Evolutionary conservation across 37 sponge, comb jelly and placozoan species (phyloP), one percentile per base, ranked within the genome.

Genomic region (Geodia barretti): DNA sequence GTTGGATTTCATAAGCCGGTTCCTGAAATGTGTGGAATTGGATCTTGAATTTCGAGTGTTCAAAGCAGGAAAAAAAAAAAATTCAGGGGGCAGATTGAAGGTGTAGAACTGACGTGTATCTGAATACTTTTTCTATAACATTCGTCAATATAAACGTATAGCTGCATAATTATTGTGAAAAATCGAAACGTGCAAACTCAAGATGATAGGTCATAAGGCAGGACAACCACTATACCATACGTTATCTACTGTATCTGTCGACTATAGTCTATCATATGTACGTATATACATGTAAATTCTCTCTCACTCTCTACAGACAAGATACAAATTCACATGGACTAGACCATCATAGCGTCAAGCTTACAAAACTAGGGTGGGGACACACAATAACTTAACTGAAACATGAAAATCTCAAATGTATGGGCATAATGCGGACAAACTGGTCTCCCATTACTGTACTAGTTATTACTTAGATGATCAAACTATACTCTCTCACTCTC

Each of bases 21-120:
- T 91, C 32, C 42, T 91, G 26, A 28, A 61, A 62, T 24, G 72
- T 40, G 87, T 86, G 39, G 92, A 91, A 39, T 68, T 82, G 67
- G 84, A 91, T 30, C 47, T 91, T n/a, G n/a, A n/a, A n/a, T n/a
- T n/a, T n/a, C n/a, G 62, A 29, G 69, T 30, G 36, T 91, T 24
- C 60, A 82, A 9, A 5, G 30, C 32, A 32, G 26, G 34, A 66
- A 47, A 8, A 58, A 74, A 19, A 62, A 42, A 30, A 78, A 64
- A 39, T 87, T 91, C 9, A 66, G 28, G 21, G 86, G 76, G 7
- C 78, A 73, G 67, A 63, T 82, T 38, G 64, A 82, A 28, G 79
- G 87, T 36, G n/a, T 7, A 30, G 32, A 38, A 4, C 31, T 29
- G 26, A 7, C 5, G 33, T 70, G 3, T 68, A 17, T 25, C 31